Evolutionary conservation across 1,140 invertebrate species (phyloP).

Genomic region (Pomacea maculata): DNA sequence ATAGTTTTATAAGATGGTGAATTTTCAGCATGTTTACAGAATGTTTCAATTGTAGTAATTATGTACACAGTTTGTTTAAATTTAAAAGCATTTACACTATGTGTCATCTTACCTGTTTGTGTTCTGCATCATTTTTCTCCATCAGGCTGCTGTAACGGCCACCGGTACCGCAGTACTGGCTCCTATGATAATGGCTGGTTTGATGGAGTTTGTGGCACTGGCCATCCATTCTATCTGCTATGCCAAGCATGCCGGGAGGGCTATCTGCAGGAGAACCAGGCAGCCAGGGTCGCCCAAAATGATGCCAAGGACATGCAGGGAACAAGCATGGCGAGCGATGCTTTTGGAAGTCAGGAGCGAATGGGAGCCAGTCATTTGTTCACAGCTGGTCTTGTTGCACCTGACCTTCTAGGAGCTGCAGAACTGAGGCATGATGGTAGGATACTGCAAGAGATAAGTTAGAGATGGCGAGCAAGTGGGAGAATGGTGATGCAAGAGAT

Average conservation of each 20-base stretch:
- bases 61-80: not conserved
- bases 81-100: not conserved
- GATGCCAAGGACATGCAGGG: constrained; percentile 1
- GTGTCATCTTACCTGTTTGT: not conserved
- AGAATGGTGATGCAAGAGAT: too few relatives aligned
- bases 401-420: constrained; percentile 34
- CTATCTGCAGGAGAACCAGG: constrained; percentile 56
- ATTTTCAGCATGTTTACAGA: not conserved
- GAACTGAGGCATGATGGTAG: constrained; percentile 33
- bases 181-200: constrained; percentile 54
- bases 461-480: not conserved
- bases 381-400: constrained; percentile 21
- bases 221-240: constrained; percentile 65
- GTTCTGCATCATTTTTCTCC: constrained; percentile 1
- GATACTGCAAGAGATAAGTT: not conserved
- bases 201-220: constrained; percentile 58
- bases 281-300: constrained; percentile 1
- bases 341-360: constrained; percentile 1
- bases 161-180: constrained; percentile 57
- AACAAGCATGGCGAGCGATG: too few relatives aligned
- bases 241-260: constrained; percentile 69
- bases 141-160: constrained; percentile 50
- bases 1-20: too few relatives aligned
- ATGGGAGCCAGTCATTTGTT: not conserved
- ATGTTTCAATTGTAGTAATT: not conserved